Percentiles rank a stretch among this genome's conserved stretches.
Conservation (phyloP, 92 coral and sea anemone species). For the Heliopora coerulea region DNA sequence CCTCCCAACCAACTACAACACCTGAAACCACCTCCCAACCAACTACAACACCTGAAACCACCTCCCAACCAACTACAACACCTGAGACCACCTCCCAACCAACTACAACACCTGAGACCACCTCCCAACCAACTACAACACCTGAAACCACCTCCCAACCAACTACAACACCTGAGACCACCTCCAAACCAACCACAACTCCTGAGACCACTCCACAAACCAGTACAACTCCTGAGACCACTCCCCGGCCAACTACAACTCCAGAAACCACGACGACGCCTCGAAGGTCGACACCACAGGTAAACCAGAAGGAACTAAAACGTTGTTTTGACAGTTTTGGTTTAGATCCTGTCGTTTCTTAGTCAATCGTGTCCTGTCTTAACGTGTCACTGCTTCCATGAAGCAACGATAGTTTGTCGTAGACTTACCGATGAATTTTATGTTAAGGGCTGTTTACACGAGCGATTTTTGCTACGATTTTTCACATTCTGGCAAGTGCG, state of each 20-base stretch:
- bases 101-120: neutral
- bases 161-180: constrained; percentile 37
- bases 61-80: neutral
- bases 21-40: neutral
- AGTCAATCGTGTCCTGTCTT: no score
- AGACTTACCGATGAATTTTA: no score
- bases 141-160: neutral
- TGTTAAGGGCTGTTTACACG: no score
- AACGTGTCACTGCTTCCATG: no score
- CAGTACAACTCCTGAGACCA: neutral
- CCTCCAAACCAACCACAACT: constrained; percentile 5
- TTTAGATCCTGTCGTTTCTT: no score
- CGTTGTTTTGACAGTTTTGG: no score
- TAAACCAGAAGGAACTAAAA: neutral
- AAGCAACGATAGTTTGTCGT: no score
- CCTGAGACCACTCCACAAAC: neutral
- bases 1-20: neutral
- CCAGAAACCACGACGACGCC: constrained; percentile 19
- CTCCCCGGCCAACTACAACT: constrained; percentile 34
- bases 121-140: constrained; percentile 33
- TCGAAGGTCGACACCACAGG: constrained; percentile 10
- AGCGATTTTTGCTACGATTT: no score
- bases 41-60: neutral
- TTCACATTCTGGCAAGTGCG: no score
- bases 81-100: neutral